Evolutionary conservation across 2,888 invertebrate species (phyloP).

Genomic region (Cryptops parisi): DNA sequence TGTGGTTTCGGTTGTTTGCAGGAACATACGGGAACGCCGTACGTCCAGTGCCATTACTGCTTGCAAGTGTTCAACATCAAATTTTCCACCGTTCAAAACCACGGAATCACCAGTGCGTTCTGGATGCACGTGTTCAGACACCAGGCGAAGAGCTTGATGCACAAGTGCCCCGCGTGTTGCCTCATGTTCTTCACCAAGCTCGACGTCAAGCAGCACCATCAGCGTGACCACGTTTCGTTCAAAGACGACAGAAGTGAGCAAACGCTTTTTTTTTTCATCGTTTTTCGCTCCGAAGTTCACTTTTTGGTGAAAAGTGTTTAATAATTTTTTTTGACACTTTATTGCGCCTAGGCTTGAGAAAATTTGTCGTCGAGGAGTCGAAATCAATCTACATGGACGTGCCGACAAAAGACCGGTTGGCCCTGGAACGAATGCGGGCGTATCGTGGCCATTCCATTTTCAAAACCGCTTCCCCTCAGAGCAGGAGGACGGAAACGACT

Average conservation of each 20-base stretch:
- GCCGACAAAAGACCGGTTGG: too few species aligned
- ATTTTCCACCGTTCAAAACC: conserved; percentile 24
- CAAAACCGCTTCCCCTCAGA: too few species aligned
- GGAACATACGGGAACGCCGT: conserved; percentile 49
- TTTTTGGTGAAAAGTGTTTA: too few species aligned
- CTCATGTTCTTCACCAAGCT: conserved; percentile 28
- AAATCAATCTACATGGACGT: too few species aligned
- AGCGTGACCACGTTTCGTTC: conserved; percentile 25
- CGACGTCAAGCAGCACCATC: conserved; percentile 28
- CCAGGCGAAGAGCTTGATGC: conserved; percentile 32
- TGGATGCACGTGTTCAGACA: conserved; percentile 30
- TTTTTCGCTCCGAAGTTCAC: too few species aligned
- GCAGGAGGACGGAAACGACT: too few species aligned
- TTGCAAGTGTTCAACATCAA: conserved; percentile 41
- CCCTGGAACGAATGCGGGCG: too few species aligned
- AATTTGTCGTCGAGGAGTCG: too few species aligned
- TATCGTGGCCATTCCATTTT: too few species aligned
- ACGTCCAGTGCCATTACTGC: conserved; percentile 70
- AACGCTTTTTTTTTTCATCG: too few species aligned
- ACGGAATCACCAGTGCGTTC: conserved; percentile 29
- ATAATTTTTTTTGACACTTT: too few species aligned
- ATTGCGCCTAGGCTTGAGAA: too few species aligned
- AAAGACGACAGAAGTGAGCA: conserved; percentile 10
- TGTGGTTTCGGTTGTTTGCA: conserved; percentile 23
- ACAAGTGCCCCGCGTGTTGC: conserved; percentile 29